A percentile compares a stretch with the other conserved stretches of the same genome.
These are phyloP conservation scores for Epinephelus fuscoguttatus DNA, from an alignment of 2,113 vertebrate species.

Conservation along the genomic window DNA sequence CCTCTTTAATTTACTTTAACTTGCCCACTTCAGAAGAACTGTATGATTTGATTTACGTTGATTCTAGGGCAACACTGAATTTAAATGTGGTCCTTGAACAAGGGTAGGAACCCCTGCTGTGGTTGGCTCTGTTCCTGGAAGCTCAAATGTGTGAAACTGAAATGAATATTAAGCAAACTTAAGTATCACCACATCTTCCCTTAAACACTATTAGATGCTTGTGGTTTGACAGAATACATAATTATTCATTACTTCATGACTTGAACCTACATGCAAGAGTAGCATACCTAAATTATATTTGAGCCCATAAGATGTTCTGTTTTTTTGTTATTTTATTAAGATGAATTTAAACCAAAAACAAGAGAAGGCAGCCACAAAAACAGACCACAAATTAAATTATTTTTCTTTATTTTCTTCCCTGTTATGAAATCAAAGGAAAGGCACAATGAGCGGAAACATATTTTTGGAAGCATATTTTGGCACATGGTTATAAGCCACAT, in stretches of 20 bases:
- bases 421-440: conserved; percentile 4
- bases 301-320: too few species aligned
- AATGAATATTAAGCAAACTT: not conserved
- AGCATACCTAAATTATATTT: not conserved
- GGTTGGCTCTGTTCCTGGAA: not conserved
- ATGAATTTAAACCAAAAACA: not conserved
- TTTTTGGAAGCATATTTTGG: conserved; percentile 7
- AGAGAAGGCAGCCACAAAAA: not conserved
- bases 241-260: not conserved
- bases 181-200: not conserved
- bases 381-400: not conserved
- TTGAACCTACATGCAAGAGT: not conserved
- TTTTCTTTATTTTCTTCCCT: conserved; percentile 9
- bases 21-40: not conserved
- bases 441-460: not conserved
- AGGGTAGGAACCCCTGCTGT: not conserved
- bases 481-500: conserved; percentile 37
- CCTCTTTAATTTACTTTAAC: conserved; percentile 13
- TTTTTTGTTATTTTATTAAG: not conserved
- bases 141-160: conserved; percentile 6
- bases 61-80: not conserved
- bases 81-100: conserved; percentile 7
- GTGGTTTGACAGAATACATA: conserved; percentile 4
- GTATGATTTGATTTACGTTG: conserved; percentile 10
- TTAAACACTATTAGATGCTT: conserved; percentile 3